Evolutionary conservation across 2,888 invertebrate species (phyloP), one percentile per base, ranked within the genome.

Genomic region (Hetaerina titia): DNA sequence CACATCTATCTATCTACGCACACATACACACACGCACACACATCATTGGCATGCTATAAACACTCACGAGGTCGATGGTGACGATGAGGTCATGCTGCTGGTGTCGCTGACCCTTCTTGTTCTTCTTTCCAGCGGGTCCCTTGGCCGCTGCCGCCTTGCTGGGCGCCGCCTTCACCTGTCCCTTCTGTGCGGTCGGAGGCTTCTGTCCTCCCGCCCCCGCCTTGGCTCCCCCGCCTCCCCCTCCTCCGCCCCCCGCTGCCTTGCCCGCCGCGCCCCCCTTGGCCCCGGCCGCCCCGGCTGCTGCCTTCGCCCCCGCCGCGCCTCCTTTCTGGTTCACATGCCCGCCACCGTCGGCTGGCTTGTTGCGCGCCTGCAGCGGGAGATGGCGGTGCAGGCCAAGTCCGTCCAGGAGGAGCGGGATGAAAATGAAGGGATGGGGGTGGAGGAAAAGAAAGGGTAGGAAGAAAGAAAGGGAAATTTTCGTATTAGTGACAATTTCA

Each of bases 21-120:
- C 45, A 4, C 45, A 45, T 4, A 45, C 45, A 45, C 45, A 45
- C 4, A 45, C 45, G 45, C 45, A 45, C 45, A 45, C 45, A 45
- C 45, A 45, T 45, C 45, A 1, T 45, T 45, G 45, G 45, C 45
- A 45, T 45, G 45, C 45, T 45, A 45, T 45, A 45, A 31, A 31
- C 90, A 97, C 98, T 98, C 96, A 98, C 98, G 97, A 98, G 96
- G 96, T 98, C 98, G 96, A 98, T 98, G 96, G 98, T 98, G 96
- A 98, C 98, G 96, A 98, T 98, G 95, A 98, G 97, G 96, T 98
- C 98, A 96, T 98, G 98, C 96, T 98, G 98, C 96, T 98, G 98
- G 96, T 98, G 98, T 96, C 98, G 98, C 96, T 98, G 98, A 22
- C 98, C 98, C 96, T 98, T 98, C 97, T 98, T 98, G 89, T 95